Percentiles rank a stretch among this genome's conserved stretches.
Conservation (phyloP, 2,113 vertebrate genomes). For the Datnioides undecimradiatus region DNA sequence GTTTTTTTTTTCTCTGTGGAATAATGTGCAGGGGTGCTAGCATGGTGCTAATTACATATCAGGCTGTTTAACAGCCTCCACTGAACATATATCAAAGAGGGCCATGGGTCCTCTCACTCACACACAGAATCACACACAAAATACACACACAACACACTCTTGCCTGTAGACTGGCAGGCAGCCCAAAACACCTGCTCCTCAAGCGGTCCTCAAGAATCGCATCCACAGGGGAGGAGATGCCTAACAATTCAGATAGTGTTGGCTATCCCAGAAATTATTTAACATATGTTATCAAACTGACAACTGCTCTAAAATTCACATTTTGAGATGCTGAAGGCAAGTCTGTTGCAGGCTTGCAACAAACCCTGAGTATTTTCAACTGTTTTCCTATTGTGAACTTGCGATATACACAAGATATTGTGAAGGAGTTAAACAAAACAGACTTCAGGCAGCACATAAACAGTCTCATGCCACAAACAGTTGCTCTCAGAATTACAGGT, state of each 20-base stretch:
- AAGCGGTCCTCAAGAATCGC: constrained; percentile 61
- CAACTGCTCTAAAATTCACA: not conserved
- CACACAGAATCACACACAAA: not conserved
- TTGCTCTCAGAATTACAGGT: not conserved
- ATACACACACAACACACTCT: constrained; percentile 14
- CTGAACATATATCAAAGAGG: constrained; percentile 62
- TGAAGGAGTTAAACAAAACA: constrained; percentile 2
- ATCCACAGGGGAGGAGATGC: not conserved
- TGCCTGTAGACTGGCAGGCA: constrained; percentile 46
- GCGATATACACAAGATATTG: not conserved
- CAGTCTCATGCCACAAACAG: not conserved
- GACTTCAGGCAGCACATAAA: not conserved
- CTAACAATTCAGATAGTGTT: not conserved
- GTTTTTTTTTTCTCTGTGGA: not conserved
- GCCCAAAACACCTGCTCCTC: constrained; percentile 76
- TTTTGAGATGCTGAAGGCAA: not conserved
- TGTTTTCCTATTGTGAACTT: not conserved
- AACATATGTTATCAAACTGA: not conserved
- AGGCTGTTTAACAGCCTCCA: constrained; percentile 35
- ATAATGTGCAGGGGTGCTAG: constrained; percentile 4
- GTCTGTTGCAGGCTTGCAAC: fast-evolving
- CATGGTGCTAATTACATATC: constrained; percentile 53
- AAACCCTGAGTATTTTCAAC: no score
- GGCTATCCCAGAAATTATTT: not conserved
- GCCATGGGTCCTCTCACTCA: not conserved